A percentile compares a stretch with the other conserved stretches of the same genome.
phyloP scores from a whole-genome alignment of 2,113 vertebrate genomes.

The Coryphaenoides rupestris region DNA sequence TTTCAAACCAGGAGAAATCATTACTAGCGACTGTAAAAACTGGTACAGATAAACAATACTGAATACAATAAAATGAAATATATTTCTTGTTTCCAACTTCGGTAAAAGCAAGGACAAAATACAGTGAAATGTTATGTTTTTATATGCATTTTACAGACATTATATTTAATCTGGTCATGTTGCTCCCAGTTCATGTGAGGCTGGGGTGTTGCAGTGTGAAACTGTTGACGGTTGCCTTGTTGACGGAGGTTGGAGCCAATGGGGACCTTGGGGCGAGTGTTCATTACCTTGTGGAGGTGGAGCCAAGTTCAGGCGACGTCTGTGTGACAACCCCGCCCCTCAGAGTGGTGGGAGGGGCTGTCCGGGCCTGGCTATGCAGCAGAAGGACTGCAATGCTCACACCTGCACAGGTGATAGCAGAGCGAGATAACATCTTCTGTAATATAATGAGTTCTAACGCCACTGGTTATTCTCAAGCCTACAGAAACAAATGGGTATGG shows the following conservation, averaged over 20 bases:
- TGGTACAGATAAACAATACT: conserved; percentile 66
- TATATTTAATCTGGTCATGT: not conserved
- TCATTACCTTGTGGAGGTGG: conserved; percentile 78
- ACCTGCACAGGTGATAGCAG: conserved; percentile 77
- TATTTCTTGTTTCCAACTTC: not conserved
- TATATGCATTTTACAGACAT: not conserved
- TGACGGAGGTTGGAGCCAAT: conserved; percentile 75
- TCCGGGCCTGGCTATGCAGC: conserved; percentile 64
- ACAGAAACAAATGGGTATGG: no score
- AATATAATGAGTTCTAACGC: no score
- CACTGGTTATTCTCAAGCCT: no score
- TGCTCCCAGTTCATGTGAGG: conserved; percentile 76
- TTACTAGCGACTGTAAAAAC: conserved; percentile 76
- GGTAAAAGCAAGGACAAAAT: not conserved
- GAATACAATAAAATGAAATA: not conserved
- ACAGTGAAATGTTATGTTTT: not conserved
- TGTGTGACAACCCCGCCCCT: conserved; percentile 70
- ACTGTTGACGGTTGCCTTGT: conserved; percentile 73
- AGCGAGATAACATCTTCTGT: no score
- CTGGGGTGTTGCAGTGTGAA: conserved; percentile 72
- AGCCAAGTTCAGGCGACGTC: conserved; percentile 65
- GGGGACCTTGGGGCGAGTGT: conserved; percentile 79
- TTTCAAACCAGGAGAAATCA: conserved; percentile 72
- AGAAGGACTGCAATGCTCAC: conserved; percentile 68
- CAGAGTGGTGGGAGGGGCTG: conserved; percentile 77